Conservation (phyloP, 2,113 vertebrate species). For the Oryzias celebensis region DNA sequence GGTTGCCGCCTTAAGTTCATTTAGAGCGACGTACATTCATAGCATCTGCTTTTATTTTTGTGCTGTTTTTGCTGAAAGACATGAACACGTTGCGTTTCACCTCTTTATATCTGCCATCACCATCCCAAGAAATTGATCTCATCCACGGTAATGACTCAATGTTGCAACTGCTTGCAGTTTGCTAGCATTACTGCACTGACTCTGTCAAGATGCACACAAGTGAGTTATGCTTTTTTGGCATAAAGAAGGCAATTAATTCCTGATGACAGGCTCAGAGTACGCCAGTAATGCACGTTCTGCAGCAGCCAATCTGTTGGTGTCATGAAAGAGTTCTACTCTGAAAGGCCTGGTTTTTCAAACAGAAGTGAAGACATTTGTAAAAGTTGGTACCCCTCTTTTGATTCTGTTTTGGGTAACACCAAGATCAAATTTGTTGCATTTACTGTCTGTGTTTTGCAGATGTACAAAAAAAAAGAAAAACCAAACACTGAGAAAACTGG, state of each 20-base stretch:
- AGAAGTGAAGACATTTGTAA: slow-evolving; percentile 49
- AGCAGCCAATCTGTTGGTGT: slow-evolving; percentile 65
- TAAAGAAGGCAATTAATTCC: slow-evolving; percentile 66
- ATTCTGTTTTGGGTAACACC: too few relatives aligned
- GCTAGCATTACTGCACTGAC: slow-evolving; percentile 14
- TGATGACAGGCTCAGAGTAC: slow-evolving; percentile 56
- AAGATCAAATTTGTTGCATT: too few relatives aligned
- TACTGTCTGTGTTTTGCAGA: too few relatives aligned
- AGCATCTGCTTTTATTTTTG: background rate
- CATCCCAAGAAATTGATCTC: slow-evolving; percentile 40
- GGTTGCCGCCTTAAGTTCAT: slow-evolving; percentile 40
- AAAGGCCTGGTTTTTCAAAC: slow-evolving; percentile 41
- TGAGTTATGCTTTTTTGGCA: slow-evolving; percentile 66
- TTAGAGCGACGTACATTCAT: background rate
- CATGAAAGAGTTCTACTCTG: slow-evolving; percentile 57
- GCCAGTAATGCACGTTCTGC: slow-evolving; percentile 54
- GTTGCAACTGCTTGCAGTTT: slow-evolving; percentile 25
- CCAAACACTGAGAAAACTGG: too few relatives aligned
- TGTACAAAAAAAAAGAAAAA: too few relatives aligned
- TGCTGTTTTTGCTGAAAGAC: background rate
- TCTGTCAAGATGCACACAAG: slow-evolving; percentile 40
- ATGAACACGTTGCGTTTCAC: slow-evolving; percentile 26
- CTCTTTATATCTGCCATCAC: slow-evolving; percentile 28
- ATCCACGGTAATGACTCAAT: slow-evolving; percentile 34
- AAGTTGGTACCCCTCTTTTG: slow-evolving; percentile 29